Percentiles rank a stretch among this genome's conserved stretches.
These are phyloP conservation scores for Schmidtea mediterranea DNA, from an alignment of 1,140 invertebrate genomes.

Conservation along the genomic window DNA sequence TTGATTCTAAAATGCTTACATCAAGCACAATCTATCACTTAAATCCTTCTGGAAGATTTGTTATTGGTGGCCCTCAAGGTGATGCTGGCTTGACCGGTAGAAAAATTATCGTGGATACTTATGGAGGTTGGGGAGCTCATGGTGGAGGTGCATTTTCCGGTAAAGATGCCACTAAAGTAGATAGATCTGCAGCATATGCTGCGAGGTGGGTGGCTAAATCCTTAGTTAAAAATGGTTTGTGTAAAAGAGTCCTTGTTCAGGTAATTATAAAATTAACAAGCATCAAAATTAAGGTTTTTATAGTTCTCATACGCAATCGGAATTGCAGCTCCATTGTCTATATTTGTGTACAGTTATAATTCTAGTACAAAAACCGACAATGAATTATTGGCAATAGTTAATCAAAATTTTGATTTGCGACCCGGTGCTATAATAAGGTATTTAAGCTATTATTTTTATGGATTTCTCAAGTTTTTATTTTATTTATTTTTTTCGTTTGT, in stretches of 20 bases:
- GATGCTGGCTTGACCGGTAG: constrained; percentile 80
- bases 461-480: too few relatives aligned
- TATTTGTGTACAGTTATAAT: constrained; percentile 84
- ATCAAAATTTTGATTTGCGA: constrained; percentile 82
- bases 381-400: constrained; percentile 66
- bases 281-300: too few relatives aligned
- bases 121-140: constrained; percentile 87
- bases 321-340: constrained; percentile 70
- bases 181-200: constrained; percentile 77
- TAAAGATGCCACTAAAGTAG: constrained; percentile 81
- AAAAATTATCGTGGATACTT: constrained; percentile 92
- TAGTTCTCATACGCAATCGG: constrained; percentile 92
- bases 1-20: constrained; percentile 70
- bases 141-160: constrained; percentile 81
- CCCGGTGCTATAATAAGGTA: constrained; percentile 92
- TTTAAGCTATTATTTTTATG: too few relatives aligned
- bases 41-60: constrained; percentile 80
- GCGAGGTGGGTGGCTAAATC: constrained; percentile 86
- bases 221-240: constrained; percentile 57
- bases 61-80: constrained; percentile 71
- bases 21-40: constrained; percentile 70
- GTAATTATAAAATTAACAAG: too few relatives aligned
- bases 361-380: constrained; percentile 61
- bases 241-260: constrained; percentile 60
- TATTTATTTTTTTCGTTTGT: too few relatives aligned